Evolutionary conservation across 2,113 vertebrate genomes (phyloP).

Genomic region (Nothocercus julius): DNA sequence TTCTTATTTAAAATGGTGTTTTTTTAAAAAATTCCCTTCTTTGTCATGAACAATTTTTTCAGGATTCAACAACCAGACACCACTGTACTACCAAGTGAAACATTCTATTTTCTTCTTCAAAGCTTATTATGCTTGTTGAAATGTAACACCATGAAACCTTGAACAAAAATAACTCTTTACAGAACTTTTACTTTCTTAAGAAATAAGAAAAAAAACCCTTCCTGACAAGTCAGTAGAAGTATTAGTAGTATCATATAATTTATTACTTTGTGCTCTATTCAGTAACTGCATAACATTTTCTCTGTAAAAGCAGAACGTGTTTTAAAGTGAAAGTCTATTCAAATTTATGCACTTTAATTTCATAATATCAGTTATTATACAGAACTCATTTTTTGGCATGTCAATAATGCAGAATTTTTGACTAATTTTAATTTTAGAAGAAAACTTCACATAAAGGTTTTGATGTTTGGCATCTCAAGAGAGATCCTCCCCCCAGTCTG

Average conservation of each 20-base stretch:
- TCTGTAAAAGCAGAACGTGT: background rate
- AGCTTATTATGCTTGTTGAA: background rate
- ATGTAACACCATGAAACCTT: background rate
- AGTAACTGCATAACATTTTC: background rate
- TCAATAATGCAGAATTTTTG: background rate
- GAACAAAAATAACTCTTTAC: background rate
- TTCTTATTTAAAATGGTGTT: background rate
- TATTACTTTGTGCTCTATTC: slow-evolving; percentile 20
- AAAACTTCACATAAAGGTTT: background rate
- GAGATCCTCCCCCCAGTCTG: background rate
- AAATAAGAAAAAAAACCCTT: background rate
- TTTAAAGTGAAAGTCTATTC: slow-evolving; percentile 9
- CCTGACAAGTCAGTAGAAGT: background rate
- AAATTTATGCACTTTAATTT: background rate
- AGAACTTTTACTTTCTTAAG: background rate
- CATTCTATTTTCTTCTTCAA: background rate
- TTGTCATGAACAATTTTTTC: background rate
- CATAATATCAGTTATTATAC: background rate
- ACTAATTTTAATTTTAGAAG: background rate
- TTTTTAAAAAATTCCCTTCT: background rate
- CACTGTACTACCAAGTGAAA: background rate
- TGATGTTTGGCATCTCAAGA: background rate
- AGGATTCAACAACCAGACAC: background rate
- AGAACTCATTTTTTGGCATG: background rate
- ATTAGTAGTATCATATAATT: background rate